These are phyloP conservation scores for Drosophila orena DNA, from an alignment of 1,140 invertebrate genomes.

Conservation along the genomic window DNA sequence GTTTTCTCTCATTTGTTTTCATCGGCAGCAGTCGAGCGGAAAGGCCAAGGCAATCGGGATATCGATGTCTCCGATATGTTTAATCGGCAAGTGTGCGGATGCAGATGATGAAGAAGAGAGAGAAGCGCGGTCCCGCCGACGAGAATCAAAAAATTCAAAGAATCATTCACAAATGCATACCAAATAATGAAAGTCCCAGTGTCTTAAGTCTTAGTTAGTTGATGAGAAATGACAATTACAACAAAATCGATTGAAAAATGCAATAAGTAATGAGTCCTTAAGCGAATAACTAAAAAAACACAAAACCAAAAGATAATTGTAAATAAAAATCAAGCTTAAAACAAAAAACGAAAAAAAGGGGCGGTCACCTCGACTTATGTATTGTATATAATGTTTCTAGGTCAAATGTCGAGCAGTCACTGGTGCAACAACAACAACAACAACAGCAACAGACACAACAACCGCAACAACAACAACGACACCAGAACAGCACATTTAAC, in stretches of 20 bases:
- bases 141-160: constrained; percentile 1
- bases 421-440: constrained; percentile 75
- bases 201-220: constrained; percentile 3
- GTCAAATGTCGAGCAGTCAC: constrained; percentile 84
- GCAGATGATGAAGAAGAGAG: background rate
- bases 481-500: constrained; percentile 74
- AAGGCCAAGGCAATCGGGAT: constrained; percentile 7
- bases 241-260: constrained; percentile 49
- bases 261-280: constrained; percentile 3
- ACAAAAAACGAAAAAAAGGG: constrained; percentile 39
- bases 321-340: constrained; percentile 16
- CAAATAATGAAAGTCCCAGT: background rate
- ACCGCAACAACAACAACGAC: constrained; percentile 61
- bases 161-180: constrained; percentile 5
- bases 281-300: background rate
- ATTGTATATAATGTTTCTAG: constrained; percentile 85
- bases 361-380: constrained; percentile 61
- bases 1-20: constrained; percentile 42
- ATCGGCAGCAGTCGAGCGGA: constrained; percentile 29
- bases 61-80: constrained; percentile 35
- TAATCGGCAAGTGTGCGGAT: constrained; percentile 1
- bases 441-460: constrained; percentile 59
- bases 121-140: background rate
- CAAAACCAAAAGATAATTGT: background rate
- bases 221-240: constrained; percentile 33